Base-by-base conservation (phyloP, 2,113 vertebrate genomes). In the Strigops habroptila region DNA sequence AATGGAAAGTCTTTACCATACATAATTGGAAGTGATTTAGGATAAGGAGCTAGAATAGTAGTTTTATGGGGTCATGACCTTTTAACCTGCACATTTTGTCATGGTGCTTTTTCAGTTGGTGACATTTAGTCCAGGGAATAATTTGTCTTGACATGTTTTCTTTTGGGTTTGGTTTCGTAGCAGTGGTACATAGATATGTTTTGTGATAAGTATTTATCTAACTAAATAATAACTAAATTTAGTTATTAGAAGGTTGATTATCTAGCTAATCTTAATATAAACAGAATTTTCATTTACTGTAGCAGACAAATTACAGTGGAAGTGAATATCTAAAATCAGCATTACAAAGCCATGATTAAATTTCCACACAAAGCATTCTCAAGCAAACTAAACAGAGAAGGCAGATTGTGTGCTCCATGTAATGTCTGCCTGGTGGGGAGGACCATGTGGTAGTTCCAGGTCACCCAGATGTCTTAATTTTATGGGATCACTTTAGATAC, bases 1-100 rank as follows among this genome's bases (percentile, higher is more conserved):
- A 96, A 95, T 91, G 37, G 31, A 82, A 96, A 94, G 74, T 91
- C 46, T 31, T 91, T 92, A 93, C 91, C 88, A 63, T 89, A 93
- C 28, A 86, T 96, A 97, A 98, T 93, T 93, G 64, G 65, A 97
- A 93, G 90, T 97, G 94, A 97, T 97, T 97, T 97, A 97, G 88
- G 92, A 86, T 62, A 87, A 95, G 55, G 76, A 97, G 79, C 63
- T 78, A 84, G 90, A 97, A 94, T 95, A 88, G 84, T 95, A 95
- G 79, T 98, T 98, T 97, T 96, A 97, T 97, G 93, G 90, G 94
- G 95, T 94, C 73, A 10, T 95, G 96, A 97, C 95, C 93, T 98
- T 97, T 97, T 95, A 95, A 94, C 97, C 88, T 91, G 48, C 70
- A 95, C 91, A 93, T 98, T 97, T 98, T 96, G 92, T 97, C 95